Evolutionary conservation across 2,888 invertebrate genomes (phyloP).

Genomic region (Drosophila nigricruria): DNA sequence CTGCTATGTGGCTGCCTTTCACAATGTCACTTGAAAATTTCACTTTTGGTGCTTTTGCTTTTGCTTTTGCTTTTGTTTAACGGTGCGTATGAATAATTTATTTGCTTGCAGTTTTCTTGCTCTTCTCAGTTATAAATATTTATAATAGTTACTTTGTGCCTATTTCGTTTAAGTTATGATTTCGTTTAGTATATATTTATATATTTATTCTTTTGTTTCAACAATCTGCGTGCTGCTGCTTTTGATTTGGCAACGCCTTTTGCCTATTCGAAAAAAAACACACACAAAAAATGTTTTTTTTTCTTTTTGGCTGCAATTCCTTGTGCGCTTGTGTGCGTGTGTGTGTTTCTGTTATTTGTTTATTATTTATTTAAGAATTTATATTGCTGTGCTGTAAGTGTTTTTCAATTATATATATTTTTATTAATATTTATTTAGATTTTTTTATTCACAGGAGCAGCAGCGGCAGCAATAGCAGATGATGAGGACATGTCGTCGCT

Average conservation of each 20-base stretch:
- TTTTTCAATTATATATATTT: slow-evolving; percentile 3
- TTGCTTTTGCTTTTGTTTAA: slow-evolving; percentile 35
- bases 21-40: slow-evolving; percentile 52
- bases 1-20: slow-evolving; percentile 34
- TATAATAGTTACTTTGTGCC: slow-evolving; percentile 29
- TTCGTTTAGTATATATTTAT: slow-evolving; percentile 11
- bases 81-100: slow-evolving; percentile 69
- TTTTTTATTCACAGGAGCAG: slow-evolving; percentile 44
- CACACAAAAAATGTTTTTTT: slow-evolving; percentile 36
- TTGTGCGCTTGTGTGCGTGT: slow-evolving; percentile 30
- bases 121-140: slow-evolving; percentile 1
- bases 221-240: slow-evolving; percentile 19
- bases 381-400: slow-evolving; percentile 7
- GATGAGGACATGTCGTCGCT: slow-evolving; percentile 59
- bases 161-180: slow-evolving; percentile 19
- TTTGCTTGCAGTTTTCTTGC: slow-evolving; percentile 27
- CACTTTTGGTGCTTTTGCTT: slow-evolving; percentile 47
- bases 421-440: slow-evolving; percentile 19
- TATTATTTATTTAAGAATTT: background rate
- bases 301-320: slow-evolving; percentile 42
- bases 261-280: slow-evolving; percentile 37
- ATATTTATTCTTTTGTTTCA: slow-evolving; percentile 1
- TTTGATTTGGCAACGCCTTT: slow-evolving; percentile 74
- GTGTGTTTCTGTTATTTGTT: slow-evolving; percentile 4
- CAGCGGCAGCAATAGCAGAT: slow-evolving; percentile 55